These are phyloP conservation scores for Cricetomys ansorgei DNA, from an alignment of 2,113 vertebrate genomes.

Conservation along the genomic window DNA sequence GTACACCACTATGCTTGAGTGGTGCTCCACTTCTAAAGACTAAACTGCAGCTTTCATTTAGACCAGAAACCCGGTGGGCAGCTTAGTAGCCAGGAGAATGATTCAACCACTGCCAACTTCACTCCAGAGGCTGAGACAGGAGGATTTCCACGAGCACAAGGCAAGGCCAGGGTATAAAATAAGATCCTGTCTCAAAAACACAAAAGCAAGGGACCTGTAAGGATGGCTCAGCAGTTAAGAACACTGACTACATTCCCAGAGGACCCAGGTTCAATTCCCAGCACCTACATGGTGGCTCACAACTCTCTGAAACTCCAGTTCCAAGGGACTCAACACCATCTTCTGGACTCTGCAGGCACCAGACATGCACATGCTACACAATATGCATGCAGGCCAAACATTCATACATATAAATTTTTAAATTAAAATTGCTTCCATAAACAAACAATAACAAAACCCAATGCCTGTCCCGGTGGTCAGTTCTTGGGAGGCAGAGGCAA, in stretches of 20 bases:
- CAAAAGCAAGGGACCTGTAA: neutral
- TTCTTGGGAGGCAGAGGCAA: neutral
- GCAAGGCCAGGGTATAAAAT: neutral
- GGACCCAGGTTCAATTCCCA: neutral
- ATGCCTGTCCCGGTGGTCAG: neutral
- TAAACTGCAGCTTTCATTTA: accelerated
- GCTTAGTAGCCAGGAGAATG: accelerated
- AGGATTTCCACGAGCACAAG: neutral
- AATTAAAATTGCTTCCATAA: neutral
- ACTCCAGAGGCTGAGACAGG: neutral
- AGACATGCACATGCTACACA: too few relatives aligned
- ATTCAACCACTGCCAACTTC: neutral
- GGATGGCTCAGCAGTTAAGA: neutral
- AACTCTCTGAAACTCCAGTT: neutral
- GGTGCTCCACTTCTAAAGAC: neutral
- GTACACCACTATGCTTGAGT: neutral
- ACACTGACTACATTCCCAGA: too few relatives aligned
- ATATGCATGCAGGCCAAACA: neutral
- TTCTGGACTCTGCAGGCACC: neutral
- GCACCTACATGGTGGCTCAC: neutral
- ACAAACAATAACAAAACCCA: neutral
- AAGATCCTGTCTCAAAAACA: neutral
- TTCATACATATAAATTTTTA: neutral
- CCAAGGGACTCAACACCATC: too few relatives aligned
- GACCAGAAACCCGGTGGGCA: neutral